Conservation (phyloP, 2,888 invertebrate species). For the Trichogramma dendrolimi region DNA sequence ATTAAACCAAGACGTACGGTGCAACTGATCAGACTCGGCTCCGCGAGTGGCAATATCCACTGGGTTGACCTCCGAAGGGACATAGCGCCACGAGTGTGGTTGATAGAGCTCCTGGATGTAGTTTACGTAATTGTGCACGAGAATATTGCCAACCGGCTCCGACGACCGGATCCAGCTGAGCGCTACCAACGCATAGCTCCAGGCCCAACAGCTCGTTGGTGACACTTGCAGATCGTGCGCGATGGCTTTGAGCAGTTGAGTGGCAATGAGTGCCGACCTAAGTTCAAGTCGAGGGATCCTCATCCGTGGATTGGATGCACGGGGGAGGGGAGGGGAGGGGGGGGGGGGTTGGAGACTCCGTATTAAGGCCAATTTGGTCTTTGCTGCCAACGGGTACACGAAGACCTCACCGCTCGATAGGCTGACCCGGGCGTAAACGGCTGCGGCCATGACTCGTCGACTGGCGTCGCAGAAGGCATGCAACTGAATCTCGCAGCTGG, state of each 20-base stretch:
- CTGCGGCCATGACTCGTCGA: not conserved
- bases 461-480: conserved; percentile 14
- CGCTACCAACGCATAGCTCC: not conserved
- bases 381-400: not conserved
- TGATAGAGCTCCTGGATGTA: not conserved
- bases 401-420: accelerated
- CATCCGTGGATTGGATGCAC: not conserved
- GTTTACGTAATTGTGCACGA: conserved; percentile 4
- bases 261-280: not conserved
- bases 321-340: not conserved
- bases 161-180: conserved; percentile 4
- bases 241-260: not conserved
- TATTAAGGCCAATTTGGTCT: conserved; percentile 6
- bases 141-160: not conserved
- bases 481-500: not conserved
- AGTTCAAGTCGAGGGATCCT: conserved; percentile 5
- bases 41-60: conserved; percentile 1
- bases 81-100: not conserved
- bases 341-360: not conserved
- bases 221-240: not conserved
- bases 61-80: not conserved
- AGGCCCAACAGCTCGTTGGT: not conserved
- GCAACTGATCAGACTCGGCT: not conserved
- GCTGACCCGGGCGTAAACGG: not conserved
- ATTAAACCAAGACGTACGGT: too few relatives aligned